Evolutionary conservation across 1,140 invertebrate genomes (phyloP).

Genomic region (Euura saliciscinereae): DNA sequence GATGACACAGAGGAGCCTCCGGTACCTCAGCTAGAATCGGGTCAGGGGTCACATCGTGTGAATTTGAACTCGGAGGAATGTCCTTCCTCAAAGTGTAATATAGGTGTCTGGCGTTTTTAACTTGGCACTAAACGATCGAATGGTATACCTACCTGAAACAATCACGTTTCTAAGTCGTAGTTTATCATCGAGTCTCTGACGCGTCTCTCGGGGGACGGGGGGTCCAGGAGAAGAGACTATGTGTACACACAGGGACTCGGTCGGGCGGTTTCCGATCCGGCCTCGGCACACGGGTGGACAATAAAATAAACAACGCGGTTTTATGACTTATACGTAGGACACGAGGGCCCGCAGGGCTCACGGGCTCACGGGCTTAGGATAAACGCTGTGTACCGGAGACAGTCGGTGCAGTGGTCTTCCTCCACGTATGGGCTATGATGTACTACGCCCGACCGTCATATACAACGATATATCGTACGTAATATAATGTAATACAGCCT

Average conservation of each 20-base stretch:
- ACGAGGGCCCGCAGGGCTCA: neutral
- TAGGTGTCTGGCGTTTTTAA: neutral
- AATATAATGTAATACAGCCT: neutral
- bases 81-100: neutral
- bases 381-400: neutral
- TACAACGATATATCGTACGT: neutral
- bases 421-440: neutral
- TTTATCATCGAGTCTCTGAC: neutral
- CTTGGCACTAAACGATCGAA: neutral
- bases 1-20: neutral
- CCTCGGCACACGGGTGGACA: neutral
- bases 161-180: neutral
- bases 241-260: neutral
- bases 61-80: neutral
- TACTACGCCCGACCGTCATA: neutral
- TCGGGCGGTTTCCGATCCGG: neutral
- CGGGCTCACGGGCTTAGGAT: neutral
- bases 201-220: neutral
- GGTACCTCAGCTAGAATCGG: neutral
- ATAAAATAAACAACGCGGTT: neutral
- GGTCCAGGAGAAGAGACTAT: neutral
- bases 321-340: slow-evolving; percentile 7
- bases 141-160: neutral
- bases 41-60: neutral
- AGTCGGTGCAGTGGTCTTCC: neutral